Conservation (phyloP, 1,140 invertebrate genomes). For the Ectropis grisescens region DNA sequence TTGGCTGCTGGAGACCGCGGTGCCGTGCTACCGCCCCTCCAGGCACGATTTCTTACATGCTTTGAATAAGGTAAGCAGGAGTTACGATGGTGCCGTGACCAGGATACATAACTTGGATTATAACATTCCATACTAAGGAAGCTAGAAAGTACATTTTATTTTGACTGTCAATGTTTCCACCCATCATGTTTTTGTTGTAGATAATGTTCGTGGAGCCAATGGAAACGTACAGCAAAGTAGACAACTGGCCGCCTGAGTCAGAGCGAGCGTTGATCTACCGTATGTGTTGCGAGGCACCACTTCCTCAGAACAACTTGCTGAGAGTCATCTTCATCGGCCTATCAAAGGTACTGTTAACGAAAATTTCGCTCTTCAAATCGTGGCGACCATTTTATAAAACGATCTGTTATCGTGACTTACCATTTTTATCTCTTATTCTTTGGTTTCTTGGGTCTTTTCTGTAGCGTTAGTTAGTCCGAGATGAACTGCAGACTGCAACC, state of each 20-base stretch:
- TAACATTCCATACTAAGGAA: background rate
- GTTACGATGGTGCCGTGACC: background rate
- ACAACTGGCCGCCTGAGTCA: slow-evolving; percentile 94
- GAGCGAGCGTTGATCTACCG: slow-evolving; percentile 85
- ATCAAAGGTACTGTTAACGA: slow-evolving; percentile 82
- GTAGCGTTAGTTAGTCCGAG: too few species aligned
- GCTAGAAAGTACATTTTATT: too few species aligned
- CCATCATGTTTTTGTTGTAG: slow-evolving; percentile 23
- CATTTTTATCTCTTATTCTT: too few species aligned
- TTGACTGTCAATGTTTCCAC: too few species aligned
- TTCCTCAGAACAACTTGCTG: slow-evolving; percentile 87
- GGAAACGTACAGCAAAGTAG: slow-evolving; percentile 91
- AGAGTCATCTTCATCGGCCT: slow-evolving; percentile 86
- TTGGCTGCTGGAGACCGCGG: slow-evolving; percentile 89
- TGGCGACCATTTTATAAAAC: too few species aligned
- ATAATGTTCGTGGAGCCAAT: slow-evolving; percentile 87
- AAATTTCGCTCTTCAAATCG: too few species aligned
- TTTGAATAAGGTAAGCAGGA: slow-evolving; percentile 88
- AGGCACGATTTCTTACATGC: slow-evolving; percentile 82
- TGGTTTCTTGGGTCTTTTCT: too few species aligned
- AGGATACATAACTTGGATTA: background rate
- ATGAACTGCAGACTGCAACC: too few species aligned
- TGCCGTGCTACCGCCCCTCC: slow-evolving; percentile 80
- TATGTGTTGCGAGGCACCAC: slow-evolving; percentile 88
- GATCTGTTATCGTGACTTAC: too few species aligned